These are phyloP conservation scores for Catamblyrhynchus diadema DNA, from an alignment of 2,797 vertebrate species.

Conservation along the genomic window DNA sequence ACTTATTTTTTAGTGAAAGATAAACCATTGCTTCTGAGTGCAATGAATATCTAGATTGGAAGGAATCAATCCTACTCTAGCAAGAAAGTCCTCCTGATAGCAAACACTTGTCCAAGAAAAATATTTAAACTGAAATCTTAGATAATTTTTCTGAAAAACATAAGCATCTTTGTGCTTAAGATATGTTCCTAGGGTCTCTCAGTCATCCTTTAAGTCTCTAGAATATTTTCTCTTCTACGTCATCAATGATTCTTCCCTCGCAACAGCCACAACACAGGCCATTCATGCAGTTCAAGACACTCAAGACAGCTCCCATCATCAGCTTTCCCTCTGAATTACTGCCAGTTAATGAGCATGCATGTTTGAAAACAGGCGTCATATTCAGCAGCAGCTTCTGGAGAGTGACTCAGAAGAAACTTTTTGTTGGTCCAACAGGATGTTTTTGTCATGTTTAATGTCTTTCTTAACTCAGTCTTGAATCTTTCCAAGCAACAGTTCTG, in stretches of 20 bases:
- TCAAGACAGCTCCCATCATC: background rate
- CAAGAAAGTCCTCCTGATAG: background rate
- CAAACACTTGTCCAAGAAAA: background rate
- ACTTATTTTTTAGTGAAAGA: background rate
- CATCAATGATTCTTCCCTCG: background rate
- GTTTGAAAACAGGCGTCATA: constrained; percentile 12
- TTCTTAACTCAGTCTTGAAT: constrained; percentile 4
- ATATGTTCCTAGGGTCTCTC: background rate
- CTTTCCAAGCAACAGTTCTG: background rate
- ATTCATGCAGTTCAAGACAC: background rate
- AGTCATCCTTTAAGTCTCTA: background rate
- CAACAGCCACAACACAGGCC: background rate
- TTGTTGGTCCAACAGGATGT: background rate
- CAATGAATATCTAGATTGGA: background rate
- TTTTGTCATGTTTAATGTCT: constrained; percentile 25
- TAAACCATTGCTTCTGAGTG: background rate
- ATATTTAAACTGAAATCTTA: background rate
- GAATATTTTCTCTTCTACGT: background rate
- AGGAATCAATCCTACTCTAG: background rate
- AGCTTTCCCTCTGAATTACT: constrained; percentile 24
- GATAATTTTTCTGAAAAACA: background rate
- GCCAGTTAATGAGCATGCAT: background rate
- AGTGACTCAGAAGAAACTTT: constrained; percentile 27
- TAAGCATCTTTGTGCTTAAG: background rate
- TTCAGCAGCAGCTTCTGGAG: constrained; percentile 26